Conservation (phyloP, 2,113 vertebrate species). For the Salminus brasiliensis region DNA sequence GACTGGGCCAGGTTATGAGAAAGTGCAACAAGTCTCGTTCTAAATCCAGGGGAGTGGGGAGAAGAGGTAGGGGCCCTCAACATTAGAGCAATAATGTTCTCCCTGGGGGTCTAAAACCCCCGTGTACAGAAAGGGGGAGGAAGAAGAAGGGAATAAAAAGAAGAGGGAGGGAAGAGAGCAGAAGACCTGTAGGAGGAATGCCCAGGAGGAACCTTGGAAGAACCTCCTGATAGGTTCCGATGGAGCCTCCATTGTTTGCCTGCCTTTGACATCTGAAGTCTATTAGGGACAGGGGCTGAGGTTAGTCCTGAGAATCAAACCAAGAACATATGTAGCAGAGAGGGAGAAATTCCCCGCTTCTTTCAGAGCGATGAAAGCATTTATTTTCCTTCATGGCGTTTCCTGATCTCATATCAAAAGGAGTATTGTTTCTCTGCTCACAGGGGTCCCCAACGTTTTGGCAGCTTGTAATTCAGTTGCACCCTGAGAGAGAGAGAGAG, state of each 20-base stretch:
- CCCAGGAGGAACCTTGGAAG: constrained; percentile 63
- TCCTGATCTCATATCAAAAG: constrained; percentile 79
- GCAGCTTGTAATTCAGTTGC: constrained; percentile 67
- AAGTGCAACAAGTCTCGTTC: constrained; percentile 48
- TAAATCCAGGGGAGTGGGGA: constrained; percentile 24
- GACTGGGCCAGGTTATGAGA: constrained; percentile 55
- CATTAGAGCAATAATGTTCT: constrained; percentile 59
- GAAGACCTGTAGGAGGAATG: constrained; percentile 58
- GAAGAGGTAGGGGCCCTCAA: constrained; percentile 50
- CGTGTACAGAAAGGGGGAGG: constrained; percentile 54
- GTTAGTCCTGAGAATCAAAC: constrained; percentile 80
- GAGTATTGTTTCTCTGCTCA: constrained; percentile 75
- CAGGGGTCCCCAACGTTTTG: constrained; percentile 74
- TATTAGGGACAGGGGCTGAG: constrained; percentile 76
- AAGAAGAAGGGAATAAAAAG: constrained; percentile 55
- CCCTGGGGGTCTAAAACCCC: constrained; percentile 48
- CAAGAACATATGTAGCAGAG: constrained; percentile 75
- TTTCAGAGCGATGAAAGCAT: constrained; percentile 75
- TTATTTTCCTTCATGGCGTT: constrained; percentile 80
- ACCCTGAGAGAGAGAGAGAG: constrained; percentile 53
- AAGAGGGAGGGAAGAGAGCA: constrained; percentile 51
- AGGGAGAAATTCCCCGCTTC: constrained; percentile 72
- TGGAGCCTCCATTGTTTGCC: constrained; percentile 70
- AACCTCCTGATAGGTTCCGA: constrained; percentile 78
- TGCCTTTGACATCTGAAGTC: constrained; percentile 78